Evolutionary conservation across 2,888 invertebrate species (phyloP).

Genomic region (Apamea epomidion): DNA sequence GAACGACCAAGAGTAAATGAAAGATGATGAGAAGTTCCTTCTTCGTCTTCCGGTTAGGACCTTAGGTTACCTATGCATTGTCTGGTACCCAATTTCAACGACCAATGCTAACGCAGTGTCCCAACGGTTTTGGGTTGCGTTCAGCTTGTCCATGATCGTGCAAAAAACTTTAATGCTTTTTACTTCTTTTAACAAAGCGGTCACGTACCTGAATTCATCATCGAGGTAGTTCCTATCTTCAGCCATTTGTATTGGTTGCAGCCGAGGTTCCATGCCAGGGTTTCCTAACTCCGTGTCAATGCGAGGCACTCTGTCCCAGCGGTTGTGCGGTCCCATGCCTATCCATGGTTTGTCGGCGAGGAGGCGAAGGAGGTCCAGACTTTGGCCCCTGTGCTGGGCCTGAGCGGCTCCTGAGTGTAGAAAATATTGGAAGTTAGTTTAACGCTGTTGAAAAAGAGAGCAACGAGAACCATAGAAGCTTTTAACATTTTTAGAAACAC

Average conservation of each 20-base stretch:
- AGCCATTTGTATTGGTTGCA: conserved; percentile 56
- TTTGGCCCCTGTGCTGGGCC: conserved; percentile 75
- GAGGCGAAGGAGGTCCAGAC: conserved; percentile 79
- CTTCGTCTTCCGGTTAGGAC: not conserved
- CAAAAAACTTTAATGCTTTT: not conserved
- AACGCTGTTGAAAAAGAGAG: not conserved
- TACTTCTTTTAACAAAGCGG: not conserved
- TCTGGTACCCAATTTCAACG: not conserved
- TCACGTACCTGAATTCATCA: conserved; percentile 77
- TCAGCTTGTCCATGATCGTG: not conserved
- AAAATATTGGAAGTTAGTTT: conserved; percentile 3
- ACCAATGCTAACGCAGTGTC: not conserved
- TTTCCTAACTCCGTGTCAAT: conserved; percentile 67
- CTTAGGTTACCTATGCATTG: not conserved
- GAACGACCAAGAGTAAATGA: not conserved
- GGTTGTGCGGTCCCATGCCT: conserved; percentile 70
- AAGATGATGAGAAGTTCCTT: not conserved
- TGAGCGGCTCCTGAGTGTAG: conserved; percentile 72
- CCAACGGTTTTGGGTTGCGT: not conserved
- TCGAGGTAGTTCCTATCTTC: conserved; percentile 70
- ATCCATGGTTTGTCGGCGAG: conserved; percentile 77
- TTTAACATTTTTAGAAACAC: not conserved
- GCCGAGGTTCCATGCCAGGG: conserved; percentile 48
- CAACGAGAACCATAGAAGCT: not conserved
- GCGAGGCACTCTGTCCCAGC: conserved; percentile 72